Percentiles rank a stretch among this genome's conserved stretches.
These are phyloP conservation scores for Salvator merianae DNA, from an alignment of 2,113 vertebrate genomes.

Conservation along the genomic window DNA sequence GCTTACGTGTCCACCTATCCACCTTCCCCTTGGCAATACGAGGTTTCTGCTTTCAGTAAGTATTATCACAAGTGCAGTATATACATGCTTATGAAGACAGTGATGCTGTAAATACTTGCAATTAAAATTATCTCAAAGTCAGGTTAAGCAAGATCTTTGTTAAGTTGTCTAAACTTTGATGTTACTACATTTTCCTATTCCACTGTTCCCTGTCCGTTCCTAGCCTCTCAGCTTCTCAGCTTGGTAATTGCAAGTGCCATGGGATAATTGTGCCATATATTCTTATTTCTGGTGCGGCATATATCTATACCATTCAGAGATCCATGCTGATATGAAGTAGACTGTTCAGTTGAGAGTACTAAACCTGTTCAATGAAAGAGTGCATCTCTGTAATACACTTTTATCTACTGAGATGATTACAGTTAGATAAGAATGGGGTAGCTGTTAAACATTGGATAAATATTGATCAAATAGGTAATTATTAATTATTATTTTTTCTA, in stretches of 20 bases:
- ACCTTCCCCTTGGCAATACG: conserved; percentile 55
- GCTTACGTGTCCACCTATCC: conserved; percentile 47
- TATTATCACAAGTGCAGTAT: conserved; percentile 39
- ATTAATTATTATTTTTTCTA: neutral
- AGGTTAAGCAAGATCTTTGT: neutral
- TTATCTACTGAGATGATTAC: neutral
- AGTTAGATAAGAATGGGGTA: neutral
- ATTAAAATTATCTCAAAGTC: neutral
- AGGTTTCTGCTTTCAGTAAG: conserved; percentile 67
- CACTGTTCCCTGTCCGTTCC: too few relatives aligned
- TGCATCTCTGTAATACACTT: neutral
- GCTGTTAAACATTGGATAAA: neutral
- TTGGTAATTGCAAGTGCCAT: neutral
- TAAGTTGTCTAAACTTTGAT: neutral
- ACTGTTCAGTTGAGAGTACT: neutral
- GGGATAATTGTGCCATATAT: neutral
- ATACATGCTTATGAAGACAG: neutral
- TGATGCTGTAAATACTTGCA: neutral
- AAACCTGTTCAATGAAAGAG: neutral
- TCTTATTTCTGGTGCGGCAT: neutral
- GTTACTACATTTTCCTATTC: neutral
- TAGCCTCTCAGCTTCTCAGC: neutral
- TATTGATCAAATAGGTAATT: neutral
- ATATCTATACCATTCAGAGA: neutral
- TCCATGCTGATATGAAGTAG: neutral